phyloP scores from a whole-genome alignment of 2,888 invertebrate species.

The Cheilosia soror region DNA sequence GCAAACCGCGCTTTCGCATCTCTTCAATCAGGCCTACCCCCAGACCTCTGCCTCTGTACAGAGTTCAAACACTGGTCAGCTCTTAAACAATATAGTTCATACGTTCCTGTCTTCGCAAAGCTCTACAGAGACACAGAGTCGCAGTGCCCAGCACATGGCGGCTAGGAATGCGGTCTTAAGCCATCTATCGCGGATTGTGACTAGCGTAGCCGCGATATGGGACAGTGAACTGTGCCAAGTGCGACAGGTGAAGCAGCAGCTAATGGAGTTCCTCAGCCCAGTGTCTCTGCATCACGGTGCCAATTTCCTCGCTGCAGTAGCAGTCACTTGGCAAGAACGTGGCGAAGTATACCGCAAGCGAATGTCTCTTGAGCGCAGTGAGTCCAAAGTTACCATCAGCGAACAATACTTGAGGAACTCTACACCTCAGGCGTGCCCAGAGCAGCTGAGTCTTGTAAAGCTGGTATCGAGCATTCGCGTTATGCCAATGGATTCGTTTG shows the following conservation, averaged over 20 bases:
- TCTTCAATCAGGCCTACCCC: slow-evolving; percentile 85
- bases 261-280: slow-evolving; percentile 93
- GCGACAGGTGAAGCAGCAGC: slow-evolving; percentile 88
- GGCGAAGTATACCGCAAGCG: slow-evolving; percentile 84
- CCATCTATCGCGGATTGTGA: slow-evolving; percentile 91
- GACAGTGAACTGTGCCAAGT: slow-evolving; percentile 87
- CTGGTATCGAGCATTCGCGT: slow-evolving; percentile 92
- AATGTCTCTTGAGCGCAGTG: slow-evolving; percentile 82
- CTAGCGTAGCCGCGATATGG: slow-evolving; percentile 92
- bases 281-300: slow-evolving; percentile 92
- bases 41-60: slow-evolving; percentile 85
- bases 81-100: slow-evolving; percentile 92
- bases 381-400: slow-evolving; percentile 77
- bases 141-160: slow-evolving; percentile 82
- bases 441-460: slow-evolving; percentile 91
- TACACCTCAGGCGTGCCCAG: slow-evolving; percentile 86
- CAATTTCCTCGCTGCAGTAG: slow-evolving; percentile 92
- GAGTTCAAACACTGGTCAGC: slow-evolving; percentile 87
- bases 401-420: slow-evolving; percentile 82
- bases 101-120: slow-evolving; percentile 89
- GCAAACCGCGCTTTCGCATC: slow-evolving; percentile 85
- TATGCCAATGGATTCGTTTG: slow-evolving; percentile 92
- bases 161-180: slow-evolving; percentile 91
- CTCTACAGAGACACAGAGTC: slow-evolving; percentile 79
- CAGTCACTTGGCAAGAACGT: slow-evolving; percentile 93